Evolutionary conservation across 1,140 invertebrate genomes (phyloP), one percentile per base, ranked within the genome.

Genomic region (Drosophila neocordata): DNA sequence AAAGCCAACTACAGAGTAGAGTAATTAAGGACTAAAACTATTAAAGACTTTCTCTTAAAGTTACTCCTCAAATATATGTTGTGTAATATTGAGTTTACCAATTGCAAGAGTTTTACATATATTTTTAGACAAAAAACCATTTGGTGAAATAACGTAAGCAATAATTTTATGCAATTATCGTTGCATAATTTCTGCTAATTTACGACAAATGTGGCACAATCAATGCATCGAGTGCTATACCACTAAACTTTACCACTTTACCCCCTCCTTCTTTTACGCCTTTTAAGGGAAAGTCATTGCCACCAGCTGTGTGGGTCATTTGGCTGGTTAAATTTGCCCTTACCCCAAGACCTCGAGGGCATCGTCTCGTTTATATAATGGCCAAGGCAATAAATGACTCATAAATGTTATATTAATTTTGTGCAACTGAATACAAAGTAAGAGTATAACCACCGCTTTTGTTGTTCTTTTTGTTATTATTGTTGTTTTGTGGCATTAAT

Each of bases 151-250:
- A 3, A 9, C 0, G 3, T 48, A 7, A 20, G 41, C 58, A 66
- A 52, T 52, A 18, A 71, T 53, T 62, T 58, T 27, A 69, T 64
- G 74, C 69, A 44, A 87, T 87, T 77, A 81, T 77, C 57, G 77
- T 81, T 87, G 77, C 73, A 85, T 81, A 87, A 85, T 77, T 77
- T 85, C 73, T 69, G 82, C 77, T 87, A 87, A 85, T 85, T 85
- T 81, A 59, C 65, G 48, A 67, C 65, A 73, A 77, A 79, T 79
- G 71, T 75, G 55, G 52, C 68, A 64, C 59, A 74, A 58, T 37
- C 51, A 83, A 65, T 79, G 80, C 80, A 79, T 55, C 65, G 24
- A 48, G 8, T 48, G 7, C n/a, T 18, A 20, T 11, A 3, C 8
- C 41, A 48, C 15, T 13, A 20, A 31, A 6, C 27, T 7, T 7